Evolutionary conservation across 1,140 invertebrate species (phyloP), one percentile per base, ranked within the genome.

Genomic region (Drosophila pallidifrons): DNA sequence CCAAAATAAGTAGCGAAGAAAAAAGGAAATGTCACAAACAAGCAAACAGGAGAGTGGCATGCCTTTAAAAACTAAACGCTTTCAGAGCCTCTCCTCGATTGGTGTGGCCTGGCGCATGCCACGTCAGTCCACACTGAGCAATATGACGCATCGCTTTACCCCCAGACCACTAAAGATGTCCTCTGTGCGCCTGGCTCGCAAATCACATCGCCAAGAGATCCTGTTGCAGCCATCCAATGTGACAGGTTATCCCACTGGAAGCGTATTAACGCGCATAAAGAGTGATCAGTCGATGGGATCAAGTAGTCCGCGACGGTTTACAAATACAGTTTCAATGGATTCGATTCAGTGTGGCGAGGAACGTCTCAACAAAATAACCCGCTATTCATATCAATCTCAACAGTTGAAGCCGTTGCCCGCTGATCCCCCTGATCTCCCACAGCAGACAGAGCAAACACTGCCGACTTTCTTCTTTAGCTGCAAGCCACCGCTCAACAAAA

Each of bases 311-410:
- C 38, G 8, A 41, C 38, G 8, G 1, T 11, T 41, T 3, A 6
- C n/a, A 4, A n/a, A 49, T 38, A 68, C 54, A 5, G 30, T 8
- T 20, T 59, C 66, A 11, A 30, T 60, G 35, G 55, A 51, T n/a
- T 60, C 55, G 32, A 11, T 43, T 0, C 55, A 60, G 3, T 28
- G 13, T 4, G 0, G 8, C 5, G 28, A 54, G 10, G 51, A 54
- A 10, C 46, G 57, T 10, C 5, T 68, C 8, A 25, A 13, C 10
- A 51, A 41, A 1, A 10, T 60, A 2, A 69, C 13, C 0, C 32
- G 3, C 15, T 52, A 52, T 6, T 20, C 35, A n/a, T 13, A 46
- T 47, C 15, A 47, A 2, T 13, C 16, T 6, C 55, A 3, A 16
- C 20, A 25, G 20, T 25, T 3, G 20, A 25, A 25, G 32, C 20